phyloP scores from a whole-genome alignment of 2,113 vertebrate genomes.

The Pycnonotus jocosus region DNA sequence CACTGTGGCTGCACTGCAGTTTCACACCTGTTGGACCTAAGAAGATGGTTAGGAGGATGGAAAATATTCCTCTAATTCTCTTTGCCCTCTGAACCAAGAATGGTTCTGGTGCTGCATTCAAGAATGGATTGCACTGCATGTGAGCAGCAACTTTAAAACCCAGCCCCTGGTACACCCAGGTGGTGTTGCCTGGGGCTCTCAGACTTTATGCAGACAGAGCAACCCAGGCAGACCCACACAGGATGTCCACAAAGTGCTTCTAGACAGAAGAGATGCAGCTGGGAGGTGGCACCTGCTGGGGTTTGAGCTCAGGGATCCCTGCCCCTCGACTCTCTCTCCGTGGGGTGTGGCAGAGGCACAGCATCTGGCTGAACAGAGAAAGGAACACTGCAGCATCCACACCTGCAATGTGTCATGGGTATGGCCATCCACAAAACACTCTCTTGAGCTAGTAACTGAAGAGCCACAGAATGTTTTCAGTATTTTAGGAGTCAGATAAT shows the following conservation, averaged over 20 bases:
- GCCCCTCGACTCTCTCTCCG: fast-evolving
- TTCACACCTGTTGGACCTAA: background rate
- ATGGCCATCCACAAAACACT: background rate
- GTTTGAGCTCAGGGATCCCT: background rate
- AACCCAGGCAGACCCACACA: background rate
- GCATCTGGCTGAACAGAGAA: background rate
- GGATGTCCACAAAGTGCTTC: background rate
- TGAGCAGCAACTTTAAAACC: background rate
- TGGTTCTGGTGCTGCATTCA: background rate
- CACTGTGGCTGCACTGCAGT: background rate
- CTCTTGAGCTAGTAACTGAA: background rate
- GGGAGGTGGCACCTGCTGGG: background rate
- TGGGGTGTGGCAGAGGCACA: background rate
- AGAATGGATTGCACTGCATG: fast-evolving
- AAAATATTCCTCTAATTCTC: background rate
- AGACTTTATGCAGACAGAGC: background rate
- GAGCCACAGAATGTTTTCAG: background rate
- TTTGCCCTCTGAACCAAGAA: background rate
- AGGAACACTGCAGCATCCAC: background rate
- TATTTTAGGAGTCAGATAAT: background rate
- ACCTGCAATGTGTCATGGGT: background rate
- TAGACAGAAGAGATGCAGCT: background rate
- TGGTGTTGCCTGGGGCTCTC: background rate
- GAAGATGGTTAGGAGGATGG: background rate
- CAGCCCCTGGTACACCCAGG: fast-evolving